Conservation (phyloP, 2,888 invertebrate genomes). For the Nemurella pictetii region DNA sequence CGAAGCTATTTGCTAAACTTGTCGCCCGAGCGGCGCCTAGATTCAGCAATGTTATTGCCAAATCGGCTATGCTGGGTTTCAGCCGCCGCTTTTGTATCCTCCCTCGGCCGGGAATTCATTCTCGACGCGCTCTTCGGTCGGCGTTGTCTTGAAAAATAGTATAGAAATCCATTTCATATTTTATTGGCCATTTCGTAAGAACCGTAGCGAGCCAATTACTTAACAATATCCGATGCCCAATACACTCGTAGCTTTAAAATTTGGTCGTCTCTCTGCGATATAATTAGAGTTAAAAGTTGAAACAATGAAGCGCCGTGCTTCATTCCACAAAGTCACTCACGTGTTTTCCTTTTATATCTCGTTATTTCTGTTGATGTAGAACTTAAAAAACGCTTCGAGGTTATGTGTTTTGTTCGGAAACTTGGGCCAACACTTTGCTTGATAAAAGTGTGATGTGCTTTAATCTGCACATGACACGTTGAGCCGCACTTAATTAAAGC, state of each 20-base stretch:
- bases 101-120: background rate
- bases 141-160: background rate
- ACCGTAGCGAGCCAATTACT: background rate
- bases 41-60: background rate
- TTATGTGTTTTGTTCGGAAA: background rate
- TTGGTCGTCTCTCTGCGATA: background rate
- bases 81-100: background rate
- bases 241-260: background rate
- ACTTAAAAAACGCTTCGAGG: background rate
- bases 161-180: background rate
- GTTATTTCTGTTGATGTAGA: background rate
- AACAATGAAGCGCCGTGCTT: background rate
- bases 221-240: background rate
- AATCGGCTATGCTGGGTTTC: background rate
- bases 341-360: too few relatives aligned
- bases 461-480: background rate
- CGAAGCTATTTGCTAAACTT: constrained; percentile 11
- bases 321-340: background rate
- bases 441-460: background rate
- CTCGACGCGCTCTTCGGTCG: background rate
- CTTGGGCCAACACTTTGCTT: background rate
- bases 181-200: background rate
- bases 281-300: background rate
- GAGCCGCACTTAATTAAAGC: background rate
- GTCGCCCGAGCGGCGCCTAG: constrained; percentile 11